Conservation (phyloP, 2,888 invertebrate genomes). For the Phyllotreta cruciferae region DNA sequence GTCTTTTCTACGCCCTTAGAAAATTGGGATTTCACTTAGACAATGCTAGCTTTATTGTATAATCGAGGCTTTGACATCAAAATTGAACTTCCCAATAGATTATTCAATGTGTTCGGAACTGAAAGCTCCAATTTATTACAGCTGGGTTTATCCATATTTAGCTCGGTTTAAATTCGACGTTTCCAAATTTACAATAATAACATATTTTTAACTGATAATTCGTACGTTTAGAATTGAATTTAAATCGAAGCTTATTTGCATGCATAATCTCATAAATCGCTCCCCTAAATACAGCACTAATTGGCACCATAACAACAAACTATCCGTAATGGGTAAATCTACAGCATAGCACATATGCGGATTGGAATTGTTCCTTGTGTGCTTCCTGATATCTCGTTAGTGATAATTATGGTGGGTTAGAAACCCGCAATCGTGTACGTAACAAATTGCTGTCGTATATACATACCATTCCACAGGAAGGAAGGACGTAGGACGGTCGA, state of each 20-base stretch:
- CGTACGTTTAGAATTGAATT: too few relatives aligned
- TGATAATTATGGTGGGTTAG: slow-evolving; percentile 6
- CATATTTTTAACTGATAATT: too few relatives aligned
- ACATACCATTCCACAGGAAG: background rate
- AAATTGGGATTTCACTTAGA: slow-evolving; percentile 5
- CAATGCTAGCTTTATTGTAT: background rate
- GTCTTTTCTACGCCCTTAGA: slow-evolving; percentile 1
- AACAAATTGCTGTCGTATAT: slow-evolving; percentile 1
- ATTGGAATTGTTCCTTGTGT: background rate
- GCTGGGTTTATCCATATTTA: too few relatives aligned
- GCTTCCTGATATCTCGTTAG: slow-evolving; percentile 11
- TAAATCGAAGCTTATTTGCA: too few relatives aligned
- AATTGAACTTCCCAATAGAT: background rate
- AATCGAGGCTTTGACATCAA: slow-evolving; percentile 5
- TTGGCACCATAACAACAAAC: too few relatives aligned
- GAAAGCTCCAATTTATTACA: background rate
- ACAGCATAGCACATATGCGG: background rate
- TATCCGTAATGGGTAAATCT: background rate
- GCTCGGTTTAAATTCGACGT: too few relatives aligned
- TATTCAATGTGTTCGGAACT: background rate
- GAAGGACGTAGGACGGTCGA: background rate
- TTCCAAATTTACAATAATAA: too few relatives aligned
- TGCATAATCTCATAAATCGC: too few relatives aligned
- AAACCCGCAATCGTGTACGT: slow-evolving; percentile 2
- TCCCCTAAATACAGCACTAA: too few relatives aligned